Percentiles rank a stretch among this genome's conserved stretches.
phyloP scores from a whole-genome alignment of 2,888 invertebrate genomes.

The Cheilosia grossa region DNA sequence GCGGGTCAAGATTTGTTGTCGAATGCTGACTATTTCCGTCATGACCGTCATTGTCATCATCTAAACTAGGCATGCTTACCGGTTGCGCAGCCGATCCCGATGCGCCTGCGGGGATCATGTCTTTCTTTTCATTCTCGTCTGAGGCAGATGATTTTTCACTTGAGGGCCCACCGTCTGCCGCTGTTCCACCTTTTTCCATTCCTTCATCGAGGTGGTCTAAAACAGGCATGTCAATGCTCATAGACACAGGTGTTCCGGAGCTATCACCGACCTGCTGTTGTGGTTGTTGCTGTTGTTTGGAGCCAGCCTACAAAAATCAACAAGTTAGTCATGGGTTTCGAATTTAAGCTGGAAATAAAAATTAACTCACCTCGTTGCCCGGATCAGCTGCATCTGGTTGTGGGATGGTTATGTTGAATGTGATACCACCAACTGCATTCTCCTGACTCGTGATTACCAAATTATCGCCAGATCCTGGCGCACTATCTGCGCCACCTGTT shows the following conservation, averaged over 20 bases:
- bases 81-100: slow-evolving; percentile 77
- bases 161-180: slow-evolving; percentile 34
- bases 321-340: background rate
- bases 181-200: slow-evolving; percentile 45
- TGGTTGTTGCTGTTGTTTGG: slow-evolving; percentile 32
- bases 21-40: slow-evolving; percentile 72
- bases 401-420: slow-evolving; percentile 83
- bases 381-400: slow-evolving; percentile 79
- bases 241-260: slow-evolving; percentile 79
- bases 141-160: slow-evolving; percentile 77
- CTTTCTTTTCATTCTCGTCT: slow-evolving; percentile 72
- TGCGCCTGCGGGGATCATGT: slow-evolving; percentile 53
- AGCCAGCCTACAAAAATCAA: slow-evolving; percentile 3
- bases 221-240: slow-evolving; percentile 83
- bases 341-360: background rate
- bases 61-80: slow-evolving; percentile 83
- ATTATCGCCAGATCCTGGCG: slow-evolving; percentile 78
- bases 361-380: slow-evolving; percentile 71
- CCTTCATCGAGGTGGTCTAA: slow-evolving; percentile 82
- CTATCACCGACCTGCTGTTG: slow-evolving; percentile 52
- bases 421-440: slow-evolving; percentile 82
- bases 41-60: slow-evolving; percentile 82
- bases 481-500: slow-evolving; percentile 27
- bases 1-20: slow-evolving; percentile 71
- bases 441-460: slow-evolving; percentile 83